These are phyloP conservation scores for Zingel zingel DNA, from an alignment of 2,113 vertebrate species.

Conservation along the genomic window DNA sequence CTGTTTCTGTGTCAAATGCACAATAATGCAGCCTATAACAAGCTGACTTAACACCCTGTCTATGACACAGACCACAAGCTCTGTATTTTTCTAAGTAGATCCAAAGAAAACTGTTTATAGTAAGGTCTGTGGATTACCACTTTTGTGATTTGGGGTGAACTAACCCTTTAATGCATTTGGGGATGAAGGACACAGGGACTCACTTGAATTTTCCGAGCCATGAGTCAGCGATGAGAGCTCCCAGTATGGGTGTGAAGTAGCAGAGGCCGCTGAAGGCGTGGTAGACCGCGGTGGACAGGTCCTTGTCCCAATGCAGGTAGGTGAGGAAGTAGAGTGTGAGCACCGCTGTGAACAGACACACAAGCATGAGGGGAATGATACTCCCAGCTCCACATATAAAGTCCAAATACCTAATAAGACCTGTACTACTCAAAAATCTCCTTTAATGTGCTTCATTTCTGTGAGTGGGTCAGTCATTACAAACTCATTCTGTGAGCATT, in stretches of 20 bases:
- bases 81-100: background rate
- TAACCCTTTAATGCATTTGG: no score
- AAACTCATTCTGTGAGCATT: no score
- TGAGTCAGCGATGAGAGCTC: constrained; percentile 95
- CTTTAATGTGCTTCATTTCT: no score
- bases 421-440: no score
- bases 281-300: constrained; percentile 94
- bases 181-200: constrained; percentile 61
- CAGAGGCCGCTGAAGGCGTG: constrained; percentile 95
- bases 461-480: no score
- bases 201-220: constrained; percentile 98
- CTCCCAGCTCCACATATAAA: background rate
- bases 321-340: constrained; percentile 94
- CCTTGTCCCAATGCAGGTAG: constrained; percentile 93
- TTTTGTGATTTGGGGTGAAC: background rate
- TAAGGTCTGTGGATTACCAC: background rate
- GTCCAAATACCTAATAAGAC: background rate
- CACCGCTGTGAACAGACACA: constrained; percentile 85
- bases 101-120: no score
- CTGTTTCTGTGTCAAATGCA: background rate
- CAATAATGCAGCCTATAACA: background rate
- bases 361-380: background rate
- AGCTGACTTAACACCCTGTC: background rate
- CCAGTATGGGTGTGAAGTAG: constrained; percentile 96
- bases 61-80: no score